Conservation (phyloP, 2,113 vertebrate species). For the Uropsilus gracilis region DNA sequence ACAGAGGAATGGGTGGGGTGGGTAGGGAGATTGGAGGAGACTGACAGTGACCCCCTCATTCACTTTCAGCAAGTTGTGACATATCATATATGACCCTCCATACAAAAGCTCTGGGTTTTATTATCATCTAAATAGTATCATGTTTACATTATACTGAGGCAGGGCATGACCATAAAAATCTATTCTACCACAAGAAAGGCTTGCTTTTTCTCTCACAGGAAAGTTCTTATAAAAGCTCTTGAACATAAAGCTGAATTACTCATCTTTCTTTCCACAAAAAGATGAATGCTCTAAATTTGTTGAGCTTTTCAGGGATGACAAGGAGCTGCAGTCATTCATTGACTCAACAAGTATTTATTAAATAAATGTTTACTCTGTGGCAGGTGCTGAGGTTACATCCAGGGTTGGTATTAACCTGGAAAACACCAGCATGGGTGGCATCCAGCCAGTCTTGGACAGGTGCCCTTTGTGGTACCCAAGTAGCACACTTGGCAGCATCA, state of each 20-base stretch:
- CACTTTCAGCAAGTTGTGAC: not conserved
- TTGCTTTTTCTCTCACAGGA: not conserved
- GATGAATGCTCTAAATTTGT: slow-evolving; percentile 43
- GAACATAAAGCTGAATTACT: slow-evolving; percentile 30
- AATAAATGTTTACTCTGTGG: slow-evolving; percentile 56
- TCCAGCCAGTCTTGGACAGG: not conserved
- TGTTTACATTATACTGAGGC: not conserved
- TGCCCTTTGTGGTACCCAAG: not conserved
- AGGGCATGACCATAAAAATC: not conserved
- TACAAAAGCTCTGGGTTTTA: not conserved
- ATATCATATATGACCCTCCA: not conserved
- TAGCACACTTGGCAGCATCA: not conserved
- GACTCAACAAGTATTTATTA: not conserved
- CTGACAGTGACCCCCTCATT: not conserved
- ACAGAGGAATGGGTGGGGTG: too few species aligned
- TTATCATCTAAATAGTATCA: not conserved
- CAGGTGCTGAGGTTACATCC: slow-evolving; percentile 48
- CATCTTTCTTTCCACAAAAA: slow-evolving; percentile 36
- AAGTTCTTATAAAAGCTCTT: slow-evolving; percentile 26
- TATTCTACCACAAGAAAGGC: not conserved
- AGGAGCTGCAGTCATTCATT: slow-evolving; percentile 40
- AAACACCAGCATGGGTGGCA: not conserved
- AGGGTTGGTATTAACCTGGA: not conserved
- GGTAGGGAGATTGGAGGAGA: too few species aligned
- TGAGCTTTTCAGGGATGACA: slow-evolving; percentile 38